These are phyloP conservation scores for Drosophila sp. DNA, from an alignment of 1,140 invertebrate genomes.

Conservation along the genomic window DNA sequence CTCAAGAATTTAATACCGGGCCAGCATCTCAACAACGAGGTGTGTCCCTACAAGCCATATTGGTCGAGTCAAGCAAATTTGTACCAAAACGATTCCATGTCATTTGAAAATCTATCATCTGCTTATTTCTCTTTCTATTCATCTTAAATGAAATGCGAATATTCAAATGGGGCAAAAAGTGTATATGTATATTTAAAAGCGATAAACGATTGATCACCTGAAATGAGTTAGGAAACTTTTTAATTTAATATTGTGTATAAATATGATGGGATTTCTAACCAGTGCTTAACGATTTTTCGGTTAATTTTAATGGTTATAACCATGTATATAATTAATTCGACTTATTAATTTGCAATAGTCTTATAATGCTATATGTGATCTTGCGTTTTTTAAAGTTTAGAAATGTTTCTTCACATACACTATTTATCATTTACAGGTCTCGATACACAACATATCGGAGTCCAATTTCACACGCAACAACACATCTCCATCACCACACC, in stretches of 20 bases:
- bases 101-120: conserved; percentile 16
- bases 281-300: no score
- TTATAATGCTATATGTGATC: no score
- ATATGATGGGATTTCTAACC: no score
- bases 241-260: no score
- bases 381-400: no score
- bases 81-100: conserved; percentile 13
- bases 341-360: no score
- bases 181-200: not conserved
- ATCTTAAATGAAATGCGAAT: conserved; percentile 37
- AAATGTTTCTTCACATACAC: not conserved
- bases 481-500: conserved; percentile 84
- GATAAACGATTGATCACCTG: no score
- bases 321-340: no score
- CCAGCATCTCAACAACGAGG: conserved; percentile 86
- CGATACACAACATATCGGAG: conserved; percentile 86
- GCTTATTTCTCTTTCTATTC: conserved; percentile 50
- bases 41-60: conserved; percentile 32
- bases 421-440: conserved; percentile 74
- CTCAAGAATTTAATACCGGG: conserved; percentile 86
- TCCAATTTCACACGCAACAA: conserved; percentile 85
- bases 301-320: no score
- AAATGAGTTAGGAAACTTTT: no score
- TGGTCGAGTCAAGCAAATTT: conserved; percentile 16
- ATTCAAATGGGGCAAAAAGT: not conserved